Percentiles rank a stretch among this genome's conserved stretches.
phyloP scores from a whole-genome alignment of 2,888 invertebrate species.

The Agrochola macilenta region DNA sequence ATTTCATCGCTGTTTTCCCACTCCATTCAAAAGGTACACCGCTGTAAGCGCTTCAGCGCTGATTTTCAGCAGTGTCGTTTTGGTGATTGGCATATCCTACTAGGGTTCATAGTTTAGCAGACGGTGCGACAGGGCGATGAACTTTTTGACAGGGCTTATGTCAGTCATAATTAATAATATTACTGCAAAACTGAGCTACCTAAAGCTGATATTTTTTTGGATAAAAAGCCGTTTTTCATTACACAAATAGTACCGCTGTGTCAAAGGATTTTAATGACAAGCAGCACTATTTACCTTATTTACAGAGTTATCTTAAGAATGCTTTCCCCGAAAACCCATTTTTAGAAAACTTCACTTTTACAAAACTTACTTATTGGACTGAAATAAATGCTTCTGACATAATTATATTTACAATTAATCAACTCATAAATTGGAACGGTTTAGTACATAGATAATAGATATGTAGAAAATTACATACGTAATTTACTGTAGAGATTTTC shows the following conservation, averaged over 20 bases:
- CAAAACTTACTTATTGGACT: neutral
- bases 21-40: too few relatives aligned
- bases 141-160: conserved; percentile 6
- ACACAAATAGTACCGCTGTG: neutral
- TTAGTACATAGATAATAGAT: too few relatives aligned
- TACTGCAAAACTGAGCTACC: neutral
- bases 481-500: neutral
- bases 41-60: conserved; percentile 4
- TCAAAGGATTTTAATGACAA: neutral
- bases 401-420: neutral
- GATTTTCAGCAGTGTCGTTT: neutral
- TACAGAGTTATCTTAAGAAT: neutral
- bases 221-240: too few relatives aligned
- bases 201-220: too few relatives aligned
- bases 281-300: neutral
- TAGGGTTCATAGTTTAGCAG: conserved; percentile 21
- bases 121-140: neutral
- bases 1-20: neutral
- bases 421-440: neutral
- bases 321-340: neutral
- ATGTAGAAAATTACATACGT: neutral
- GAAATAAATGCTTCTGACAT: neutral
- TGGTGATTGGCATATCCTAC: conserved; percentile 45
- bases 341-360: neutral
- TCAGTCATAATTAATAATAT: neutral